These are phyloP conservation scores for Montipora foliosa DNA, from an alignment of 64 coral and sea anemone species.

Conservation along the genomic window DNA sequence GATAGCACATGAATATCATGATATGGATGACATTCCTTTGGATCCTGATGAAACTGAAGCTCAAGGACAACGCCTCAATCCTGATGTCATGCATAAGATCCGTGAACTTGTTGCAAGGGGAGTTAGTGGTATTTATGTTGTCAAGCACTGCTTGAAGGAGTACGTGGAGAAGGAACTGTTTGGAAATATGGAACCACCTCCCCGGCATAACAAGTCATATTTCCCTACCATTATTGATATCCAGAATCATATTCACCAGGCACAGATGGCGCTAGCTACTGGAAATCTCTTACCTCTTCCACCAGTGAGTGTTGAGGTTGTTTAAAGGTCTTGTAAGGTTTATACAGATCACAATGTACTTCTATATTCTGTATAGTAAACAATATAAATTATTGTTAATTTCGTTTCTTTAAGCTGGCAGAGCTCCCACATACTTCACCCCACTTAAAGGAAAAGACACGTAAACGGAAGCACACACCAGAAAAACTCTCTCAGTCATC, in stretches of 20 bases:
- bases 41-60: constrained; percentile 35
- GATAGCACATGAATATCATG: constrained; percentile 95
- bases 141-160: constrained; percentile 94
- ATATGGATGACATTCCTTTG: constrained; percentile 82
- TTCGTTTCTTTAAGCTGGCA: constrained; percentile 68
- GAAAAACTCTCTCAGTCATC: constrained; percentile 83
- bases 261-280: constrained; percentile 87
- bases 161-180: constrained; percentile 96
- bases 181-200: constrained; percentile 66
- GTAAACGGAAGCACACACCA: constrained; percentile 71
- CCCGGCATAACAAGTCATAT: constrained; percentile 94
- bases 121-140: constrained; percentile 87
- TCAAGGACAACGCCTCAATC: constrained; percentile 80
- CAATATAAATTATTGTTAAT: neutral
- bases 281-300: constrained; percentile 87
- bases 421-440: constrained; percentile 65
- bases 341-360: no score
- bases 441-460: constrained; percentile 69
- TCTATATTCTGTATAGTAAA: no score
- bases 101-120: constrained; percentile 95
- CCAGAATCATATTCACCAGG: constrained; percentile 98
- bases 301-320: constrained; percentile 69
- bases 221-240: constrained; percentile 98
- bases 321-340: no score
- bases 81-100: constrained; percentile 86